Evolutionary conservation across 2,113 vertebrate genomes (phyloP), one percentile per base, ranked within the genome.

Genomic region (Empidonax traillii): DNA sequence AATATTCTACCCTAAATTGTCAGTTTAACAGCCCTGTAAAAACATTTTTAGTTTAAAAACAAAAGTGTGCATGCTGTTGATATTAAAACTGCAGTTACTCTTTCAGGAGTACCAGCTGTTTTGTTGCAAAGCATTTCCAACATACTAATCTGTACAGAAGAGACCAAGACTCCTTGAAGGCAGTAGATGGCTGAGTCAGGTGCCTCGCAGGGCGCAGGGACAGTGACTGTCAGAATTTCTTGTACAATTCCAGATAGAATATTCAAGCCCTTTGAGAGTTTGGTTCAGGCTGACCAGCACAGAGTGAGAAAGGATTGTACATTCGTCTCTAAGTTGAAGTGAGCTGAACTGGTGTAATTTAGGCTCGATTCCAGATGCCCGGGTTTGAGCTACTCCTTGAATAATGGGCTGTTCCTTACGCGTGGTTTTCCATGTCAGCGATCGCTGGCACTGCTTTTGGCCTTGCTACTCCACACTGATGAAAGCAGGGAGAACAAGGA

Each of bases 1-100:
- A 97, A 97, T 67, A 94, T 78, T 93, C 97, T 97, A 97, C 87
- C 93, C 96, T 96, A 97, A 94, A 89, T 22, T 89, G 86, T 97
- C 96, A 96, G 91, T 96, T 97, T 89, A 94, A 85, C 91, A 93
- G 87, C 92, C 96, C 96, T 94, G 77, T 88, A 94, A 92, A 95
- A 94, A 93, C 79, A 94, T 87, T 90, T 89, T 93, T 89, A 92
- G 94, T 83, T 96, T 72, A 88, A 78, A 89, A 96, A 94, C 90
- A 78, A 24, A 92, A 53, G 25, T 92, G 94, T 92, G 68, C 91
- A 97, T 96, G 95, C 96, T 96, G 56, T 82, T 52, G 75, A 95
- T 93, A 89, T 76, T 95, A 96, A 94, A 91, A 95, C 92, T 83
- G 83, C 92, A 93, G 95, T 81, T 88, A 90, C 94, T 63, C 94